Conservation (phyloP, 2,888 invertebrate genomes). For the Gandaritis pyraliata region DNA sequence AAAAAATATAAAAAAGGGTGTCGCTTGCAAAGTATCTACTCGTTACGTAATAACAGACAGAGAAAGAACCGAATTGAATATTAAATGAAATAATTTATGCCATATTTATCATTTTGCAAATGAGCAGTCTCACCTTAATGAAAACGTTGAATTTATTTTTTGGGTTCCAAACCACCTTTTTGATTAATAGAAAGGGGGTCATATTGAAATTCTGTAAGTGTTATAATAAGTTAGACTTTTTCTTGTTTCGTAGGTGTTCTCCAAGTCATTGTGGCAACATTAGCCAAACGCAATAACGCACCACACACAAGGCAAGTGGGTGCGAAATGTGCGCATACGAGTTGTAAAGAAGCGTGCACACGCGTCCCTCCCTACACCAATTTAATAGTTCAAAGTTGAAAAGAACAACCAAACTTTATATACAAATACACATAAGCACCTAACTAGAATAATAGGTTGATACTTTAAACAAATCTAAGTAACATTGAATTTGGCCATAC, state of each 20-base stretch:
- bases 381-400: background rate
- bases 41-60: slow-evolving; percentile 69
- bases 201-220: slow-evolving; percentile 16
- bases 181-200: slow-evolving; percentile 23
- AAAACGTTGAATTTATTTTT: slow-evolving; percentile 72
- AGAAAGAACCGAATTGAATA: slow-evolving; percentile 84
- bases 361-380: background rate
- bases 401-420: background rate
- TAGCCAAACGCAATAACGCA: slow-evolving; percentile 28
- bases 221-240: background rate
- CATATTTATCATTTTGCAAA: slow-evolving; percentile 85
- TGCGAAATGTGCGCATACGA: background rate
- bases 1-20: slow-evolving; percentile 74
- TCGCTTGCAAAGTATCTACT: slow-evolving; percentile 71
- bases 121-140: slow-evolving; percentile 83
- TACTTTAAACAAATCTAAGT: too few species aligned
- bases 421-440: too few species aligned
- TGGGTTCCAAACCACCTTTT: slow-evolving; percentile 41
- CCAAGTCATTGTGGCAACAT: slow-evolving; percentile 18
- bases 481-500: too few species aligned
- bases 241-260: background rate
- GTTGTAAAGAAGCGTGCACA: slow-evolving; percentile 18
- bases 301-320: slow-evolving; percentile 12
- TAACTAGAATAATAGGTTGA: too few species aligned
- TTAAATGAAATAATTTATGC: slow-evolving; percentile 86